These are phyloP conservation scores for Palythoa grandiflora DNA, from an alignment of 92 coral and sea anemone genomes.

Conservation along the genomic window DNA sequence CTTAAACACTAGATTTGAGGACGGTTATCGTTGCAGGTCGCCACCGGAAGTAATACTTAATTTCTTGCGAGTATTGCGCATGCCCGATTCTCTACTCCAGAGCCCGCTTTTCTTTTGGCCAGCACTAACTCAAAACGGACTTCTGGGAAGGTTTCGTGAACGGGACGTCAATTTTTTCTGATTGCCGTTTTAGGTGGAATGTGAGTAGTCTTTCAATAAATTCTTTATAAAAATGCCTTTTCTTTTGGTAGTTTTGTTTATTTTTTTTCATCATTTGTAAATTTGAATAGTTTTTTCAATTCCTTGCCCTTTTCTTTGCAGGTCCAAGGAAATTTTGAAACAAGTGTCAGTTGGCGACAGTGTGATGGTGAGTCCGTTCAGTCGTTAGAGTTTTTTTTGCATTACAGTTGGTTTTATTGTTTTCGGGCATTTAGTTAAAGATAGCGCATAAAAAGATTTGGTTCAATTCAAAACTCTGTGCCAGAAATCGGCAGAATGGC, in stretches of 20 bases:
- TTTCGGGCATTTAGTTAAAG: neutral
- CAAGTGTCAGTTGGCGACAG: neutral
- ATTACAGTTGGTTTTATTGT: neutral
- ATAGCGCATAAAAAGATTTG: neutral
- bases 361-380: constrained; percentile 3
- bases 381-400: neutral
- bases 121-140: no score
- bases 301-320: constrained; percentile 1
- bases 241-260: neutral
- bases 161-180: neutral
- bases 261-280: neutral
- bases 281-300: neutral
- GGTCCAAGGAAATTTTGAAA: constrained; percentile 7
- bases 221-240: neutral
- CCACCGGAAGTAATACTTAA: no score
- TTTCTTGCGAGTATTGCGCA: no score
- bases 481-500: neutral
- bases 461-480: neutral
- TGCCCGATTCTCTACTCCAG: no score
- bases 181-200: neutral
- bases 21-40: no score
- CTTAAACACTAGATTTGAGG: no score
- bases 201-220: neutral
- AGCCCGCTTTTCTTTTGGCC: no score
- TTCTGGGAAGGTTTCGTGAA: neutral